phyloP scores from a whole-genome alignment of 2,797 vertebrate species.

The Anguilla obscura region DNA sequence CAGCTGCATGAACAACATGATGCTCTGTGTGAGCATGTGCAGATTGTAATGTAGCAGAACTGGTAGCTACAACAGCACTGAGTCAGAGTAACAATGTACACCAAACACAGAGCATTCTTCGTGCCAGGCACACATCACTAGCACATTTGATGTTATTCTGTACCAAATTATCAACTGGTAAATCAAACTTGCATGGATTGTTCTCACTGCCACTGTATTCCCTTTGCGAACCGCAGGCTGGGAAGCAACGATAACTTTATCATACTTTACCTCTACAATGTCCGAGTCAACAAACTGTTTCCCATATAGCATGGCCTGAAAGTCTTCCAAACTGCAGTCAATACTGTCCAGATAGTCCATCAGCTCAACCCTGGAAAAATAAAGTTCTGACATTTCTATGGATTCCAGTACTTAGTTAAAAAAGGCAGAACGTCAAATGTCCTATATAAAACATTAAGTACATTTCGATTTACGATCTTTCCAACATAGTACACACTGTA shows the following conservation, averaged over 20 bases:
- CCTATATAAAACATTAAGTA: background rate
- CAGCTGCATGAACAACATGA: background rate
- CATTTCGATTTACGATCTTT: background rate
- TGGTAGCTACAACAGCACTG: conserved; percentile 44
- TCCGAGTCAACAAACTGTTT: conserved; percentile 90
- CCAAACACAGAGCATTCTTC: too few relatives aligned
- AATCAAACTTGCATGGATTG: background rate
- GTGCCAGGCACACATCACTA: background rate
- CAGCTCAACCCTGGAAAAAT: conserved; percentile 83
- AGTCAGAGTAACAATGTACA: background rate
- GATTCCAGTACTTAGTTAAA: background rate
- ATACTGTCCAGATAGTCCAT: conserved; percentile 98
- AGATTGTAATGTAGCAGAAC: conserved; percentile 62
- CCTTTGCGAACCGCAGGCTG: background rate
- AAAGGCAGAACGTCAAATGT: background rate
- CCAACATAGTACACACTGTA: background rate
- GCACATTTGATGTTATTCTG: background rate
- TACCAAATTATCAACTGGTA: background rate
- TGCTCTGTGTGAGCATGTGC: background rate
- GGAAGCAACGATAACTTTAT: background rate
- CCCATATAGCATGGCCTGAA: conserved; percentile 91
- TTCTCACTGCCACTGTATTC: background rate
- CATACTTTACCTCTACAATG: conserved; percentile 72
- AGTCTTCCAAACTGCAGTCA: conserved; percentile 96
- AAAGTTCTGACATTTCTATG: background rate